These are phyloP conservation scores for Syritta pipiens DNA, from an alignment of 2,888 invertebrate species.

Conservation along the genomic window DNA sequence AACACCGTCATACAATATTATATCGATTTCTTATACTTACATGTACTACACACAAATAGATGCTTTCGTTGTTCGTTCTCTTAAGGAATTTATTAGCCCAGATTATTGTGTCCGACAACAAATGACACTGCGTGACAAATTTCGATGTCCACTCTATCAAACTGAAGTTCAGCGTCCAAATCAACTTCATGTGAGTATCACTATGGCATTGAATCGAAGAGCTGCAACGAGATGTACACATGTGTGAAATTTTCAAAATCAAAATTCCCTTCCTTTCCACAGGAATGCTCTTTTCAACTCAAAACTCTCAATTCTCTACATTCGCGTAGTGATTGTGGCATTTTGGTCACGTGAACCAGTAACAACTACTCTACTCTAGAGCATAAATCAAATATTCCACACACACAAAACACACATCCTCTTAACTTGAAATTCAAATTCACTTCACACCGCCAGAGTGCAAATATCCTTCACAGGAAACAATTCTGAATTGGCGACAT, in stretches of 20 bases:
- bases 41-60: slow-evolving; percentile 80
- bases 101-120: slow-evolving; percentile 82
- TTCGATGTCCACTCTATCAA: slow-evolving; percentile 87
- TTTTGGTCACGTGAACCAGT: not conserved
- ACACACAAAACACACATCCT: not conserved
- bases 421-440: slow-evolving; percentile 13
- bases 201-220: slow-evolving; percentile 74
- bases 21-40: slow-evolving; percentile 75
- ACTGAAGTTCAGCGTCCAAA: slow-evolving; percentile 89
- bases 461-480: slow-evolving; percentile 21
- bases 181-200: slow-evolving; percentile 84
- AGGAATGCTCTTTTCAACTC: no score
- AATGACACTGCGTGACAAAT: slow-evolving; percentile 82
- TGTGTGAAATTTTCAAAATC: not conserved
- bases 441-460: slow-evolving; percentile 22
- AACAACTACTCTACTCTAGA: not conserved
- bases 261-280: not conserved
- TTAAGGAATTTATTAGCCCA: slow-evolving; percentile 81
- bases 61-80: slow-evolving; percentile 77
- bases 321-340: not conserved
- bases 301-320: no score
- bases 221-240: slow-evolving; percentile 20
- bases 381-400: slow-evolving; percentile 17
- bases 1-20: not conserved
- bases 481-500: slow-evolving; percentile 34